These are phyloP conservation scores for Bombus sylvicola DNA, from an alignment of 1,140 invertebrate genomes.

Conservation along the genomic window DNA sequence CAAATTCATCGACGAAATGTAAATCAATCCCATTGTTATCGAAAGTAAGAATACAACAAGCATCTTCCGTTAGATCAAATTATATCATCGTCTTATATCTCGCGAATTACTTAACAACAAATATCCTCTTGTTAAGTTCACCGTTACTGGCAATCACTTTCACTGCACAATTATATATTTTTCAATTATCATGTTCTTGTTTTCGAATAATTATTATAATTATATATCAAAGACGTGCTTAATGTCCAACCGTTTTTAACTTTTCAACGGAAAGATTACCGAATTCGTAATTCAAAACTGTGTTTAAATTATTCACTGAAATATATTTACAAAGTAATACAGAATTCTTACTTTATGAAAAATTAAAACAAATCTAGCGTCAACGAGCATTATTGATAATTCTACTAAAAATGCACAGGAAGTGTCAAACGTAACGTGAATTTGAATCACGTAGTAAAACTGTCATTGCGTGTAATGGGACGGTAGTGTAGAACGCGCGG, in stretches of 20 bases:
- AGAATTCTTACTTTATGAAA: not conserved
- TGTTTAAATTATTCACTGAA: not conserved
- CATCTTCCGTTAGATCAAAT: not conserved
- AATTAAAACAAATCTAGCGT: not conserved
- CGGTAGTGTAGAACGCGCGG: not conserved
- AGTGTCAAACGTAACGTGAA: not conserved
- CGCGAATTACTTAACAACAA: not conserved
- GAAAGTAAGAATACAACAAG: not conserved
- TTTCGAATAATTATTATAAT: not conserved
- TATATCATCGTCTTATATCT: not conserved
- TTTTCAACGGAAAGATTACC: not conserved
- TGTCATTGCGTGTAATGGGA: not conserved
- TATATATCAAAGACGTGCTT: no score
- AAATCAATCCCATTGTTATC: not conserved
- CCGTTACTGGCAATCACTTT: no score
- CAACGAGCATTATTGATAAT: not conserved
- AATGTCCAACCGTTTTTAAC: not conserved
- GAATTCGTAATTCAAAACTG: not conserved
- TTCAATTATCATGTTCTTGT: not conserved
- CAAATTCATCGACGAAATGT: not conserved
- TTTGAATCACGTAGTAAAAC: not conserved
- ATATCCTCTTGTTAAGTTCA: not conserved
- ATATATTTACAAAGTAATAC: no score
- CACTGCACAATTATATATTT: not conserved
- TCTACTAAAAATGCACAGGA: not conserved